Evolutionary conservation across 2,113 vertebrate genomes (phyloP).

Genomic region (Haliaeetus leucogaster): DNA sequence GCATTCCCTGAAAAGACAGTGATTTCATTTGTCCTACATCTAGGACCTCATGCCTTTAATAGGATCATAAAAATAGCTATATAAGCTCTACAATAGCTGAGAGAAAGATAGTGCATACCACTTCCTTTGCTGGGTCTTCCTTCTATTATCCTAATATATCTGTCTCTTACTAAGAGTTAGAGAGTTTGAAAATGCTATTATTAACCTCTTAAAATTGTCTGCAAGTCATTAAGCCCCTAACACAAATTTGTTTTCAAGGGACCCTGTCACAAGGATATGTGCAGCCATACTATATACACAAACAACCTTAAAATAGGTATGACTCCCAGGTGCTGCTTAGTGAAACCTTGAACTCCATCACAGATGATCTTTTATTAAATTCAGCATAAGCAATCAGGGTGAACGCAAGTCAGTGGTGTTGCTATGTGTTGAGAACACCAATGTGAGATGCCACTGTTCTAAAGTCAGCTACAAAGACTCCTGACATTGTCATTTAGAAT

Average conservation of each 20-base stretch:
- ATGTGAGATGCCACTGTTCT: neutral
- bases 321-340: neutral
- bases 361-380: neutral
- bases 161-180: neutral
- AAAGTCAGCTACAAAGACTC: neutral
- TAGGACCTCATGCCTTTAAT: neutral
- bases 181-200: neutral
- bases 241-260: neutral
- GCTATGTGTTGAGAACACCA: neutral
- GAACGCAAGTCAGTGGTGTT: neutral
- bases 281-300: neutral
- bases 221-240: neutral
- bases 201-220: neutral
- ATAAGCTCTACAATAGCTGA: neutral
- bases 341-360: neutral
- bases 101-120: neutral
- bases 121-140: neutral
- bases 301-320: neutral
- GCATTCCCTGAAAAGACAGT: neutral
- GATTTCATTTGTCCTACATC: neutral
- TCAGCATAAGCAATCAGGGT: neutral
- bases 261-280: neutral
- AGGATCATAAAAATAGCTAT: neutral
- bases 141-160: neutral
- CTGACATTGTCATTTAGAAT: neutral